These are phyloP conservation scores for Ciconia boyciana DNA, from an alignment of 2,113 vertebrate genomes.

Conservation along the genomic window DNA sequence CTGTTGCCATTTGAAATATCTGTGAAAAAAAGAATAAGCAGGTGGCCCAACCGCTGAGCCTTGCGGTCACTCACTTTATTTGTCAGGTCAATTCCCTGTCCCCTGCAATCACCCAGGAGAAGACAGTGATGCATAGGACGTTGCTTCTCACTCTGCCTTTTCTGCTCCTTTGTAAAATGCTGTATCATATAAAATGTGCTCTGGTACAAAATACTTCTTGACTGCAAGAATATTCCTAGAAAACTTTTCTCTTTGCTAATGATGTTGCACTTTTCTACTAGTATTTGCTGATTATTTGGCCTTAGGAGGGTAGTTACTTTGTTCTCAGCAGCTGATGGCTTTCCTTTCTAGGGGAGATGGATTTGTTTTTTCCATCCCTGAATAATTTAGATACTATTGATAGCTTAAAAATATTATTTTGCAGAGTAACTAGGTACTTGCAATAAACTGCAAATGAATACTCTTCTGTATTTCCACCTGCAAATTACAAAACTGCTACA, in stretches of 20 bases:
- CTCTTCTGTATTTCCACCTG: background rate
- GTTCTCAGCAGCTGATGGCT: background rate
- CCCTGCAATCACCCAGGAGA: background rate
- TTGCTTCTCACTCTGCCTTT: background rate
- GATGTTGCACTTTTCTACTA: background rate
- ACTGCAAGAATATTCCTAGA: background rate
- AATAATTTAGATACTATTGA: slow-evolving; percentile 21
- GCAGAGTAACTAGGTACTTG: background rate
- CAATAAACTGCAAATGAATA: background rate
- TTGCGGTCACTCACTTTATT: background rate
- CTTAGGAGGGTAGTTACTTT: background rate
- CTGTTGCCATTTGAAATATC: background rate
- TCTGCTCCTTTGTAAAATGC: background rate
- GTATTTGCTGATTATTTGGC: background rate
- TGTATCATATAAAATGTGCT: background rate
- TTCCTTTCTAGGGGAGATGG: background rate
- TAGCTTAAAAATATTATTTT: slow-evolving; percentile 6
- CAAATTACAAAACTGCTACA: background rate
- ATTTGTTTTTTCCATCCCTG: slow-evolving; percentile 18
- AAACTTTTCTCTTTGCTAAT: background rate
- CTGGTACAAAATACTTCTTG: background rate
- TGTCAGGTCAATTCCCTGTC: background rate
- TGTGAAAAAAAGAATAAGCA: background rate
- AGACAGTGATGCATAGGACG: background rate
- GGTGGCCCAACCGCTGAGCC: background rate